phyloP scores from a whole-genome alignment of 2,113 vertebrate species.

The Rhipidura dahli region DNA sequence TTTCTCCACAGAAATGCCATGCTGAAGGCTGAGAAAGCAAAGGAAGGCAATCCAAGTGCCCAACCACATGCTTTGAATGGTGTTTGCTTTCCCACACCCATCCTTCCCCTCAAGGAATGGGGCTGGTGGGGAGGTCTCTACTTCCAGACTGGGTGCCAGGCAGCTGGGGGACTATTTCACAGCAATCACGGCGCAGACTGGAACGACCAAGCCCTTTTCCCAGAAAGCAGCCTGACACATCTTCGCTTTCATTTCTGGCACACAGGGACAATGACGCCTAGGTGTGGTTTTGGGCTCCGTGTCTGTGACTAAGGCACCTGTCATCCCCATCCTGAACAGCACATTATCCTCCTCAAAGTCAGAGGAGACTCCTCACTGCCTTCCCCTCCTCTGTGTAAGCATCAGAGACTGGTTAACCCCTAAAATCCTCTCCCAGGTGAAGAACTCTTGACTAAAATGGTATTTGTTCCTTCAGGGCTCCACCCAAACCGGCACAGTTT shows the following conservation, averaged over 20 bases:
- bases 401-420: neutral
- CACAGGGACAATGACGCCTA: neutral
- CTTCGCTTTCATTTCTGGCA: constrained; percentile 1
- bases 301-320: neutral
- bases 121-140: neutral
- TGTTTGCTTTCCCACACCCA: neutral
- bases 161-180: neutral
- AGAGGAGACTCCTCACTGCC: neutral
- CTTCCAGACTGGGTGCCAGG: neutral
- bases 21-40: neutral
- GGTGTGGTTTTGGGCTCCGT: rapidly evolving
- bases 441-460: neutral
- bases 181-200: neutral
- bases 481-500: neutral
- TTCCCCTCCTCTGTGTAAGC: neutral
- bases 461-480: neutral
- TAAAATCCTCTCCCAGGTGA: neutral
- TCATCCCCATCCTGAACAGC: neutral
- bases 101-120: neutral
- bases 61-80: neutral
- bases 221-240: constrained; percentile 13
- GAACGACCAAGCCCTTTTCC: neutral
- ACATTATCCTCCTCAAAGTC: neutral
- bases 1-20: neutral
- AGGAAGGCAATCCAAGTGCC: neutral